Evolutionary conservation across 1,140 invertebrate species (phyloP).

Genomic region (Anagrus nilaparvatae): DNA sequence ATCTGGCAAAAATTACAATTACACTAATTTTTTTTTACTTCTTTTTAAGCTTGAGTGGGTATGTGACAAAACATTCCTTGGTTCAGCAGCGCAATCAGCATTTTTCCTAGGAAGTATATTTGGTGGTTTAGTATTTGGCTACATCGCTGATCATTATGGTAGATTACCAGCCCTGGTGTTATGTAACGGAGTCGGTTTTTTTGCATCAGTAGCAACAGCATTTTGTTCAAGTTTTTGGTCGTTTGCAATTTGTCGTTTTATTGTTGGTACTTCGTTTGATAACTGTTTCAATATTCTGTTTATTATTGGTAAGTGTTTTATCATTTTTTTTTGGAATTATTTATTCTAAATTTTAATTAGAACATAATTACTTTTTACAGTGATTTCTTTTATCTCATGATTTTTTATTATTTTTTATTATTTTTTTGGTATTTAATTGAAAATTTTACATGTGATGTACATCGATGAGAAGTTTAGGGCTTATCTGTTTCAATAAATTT

Average conservation of each 20-base stretch:
- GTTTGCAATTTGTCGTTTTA: constrained; percentile 65
- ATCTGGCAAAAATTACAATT: no score
- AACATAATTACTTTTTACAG: no score
- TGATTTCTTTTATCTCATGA: no score
- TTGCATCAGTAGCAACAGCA: constrained; percentile 65
- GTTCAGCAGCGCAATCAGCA: constrained; percentile 64
- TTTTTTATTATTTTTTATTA: no score
- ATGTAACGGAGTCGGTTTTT: constrained; percentile 65
- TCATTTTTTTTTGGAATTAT: no score
- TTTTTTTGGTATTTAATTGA: no score
- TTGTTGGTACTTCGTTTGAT: constrained; percentile 76
- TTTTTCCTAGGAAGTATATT: constrained; percentile 42
- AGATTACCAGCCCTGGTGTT: constrained; percentile 44
- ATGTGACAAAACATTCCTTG: constrained; percentile 62
- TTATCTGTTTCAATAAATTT: no score
- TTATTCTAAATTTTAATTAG: no score
- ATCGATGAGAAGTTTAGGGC: no score
- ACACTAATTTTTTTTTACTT: no score
- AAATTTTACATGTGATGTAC: no score
- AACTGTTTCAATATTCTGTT: constrained; percentile 88
- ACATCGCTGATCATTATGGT: constrained; percentile 43
- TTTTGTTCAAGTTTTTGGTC: constrained; percentile 61
- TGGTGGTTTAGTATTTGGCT: constrained; percentile 42
- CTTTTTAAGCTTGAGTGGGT: constrained; percentile 68
- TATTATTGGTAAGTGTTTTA: constrained; percentile 60